Evolutionary conservation across 2,888 invertebrate species (phyloP).

Genomic region (Harpalus rufipes): DNA sequence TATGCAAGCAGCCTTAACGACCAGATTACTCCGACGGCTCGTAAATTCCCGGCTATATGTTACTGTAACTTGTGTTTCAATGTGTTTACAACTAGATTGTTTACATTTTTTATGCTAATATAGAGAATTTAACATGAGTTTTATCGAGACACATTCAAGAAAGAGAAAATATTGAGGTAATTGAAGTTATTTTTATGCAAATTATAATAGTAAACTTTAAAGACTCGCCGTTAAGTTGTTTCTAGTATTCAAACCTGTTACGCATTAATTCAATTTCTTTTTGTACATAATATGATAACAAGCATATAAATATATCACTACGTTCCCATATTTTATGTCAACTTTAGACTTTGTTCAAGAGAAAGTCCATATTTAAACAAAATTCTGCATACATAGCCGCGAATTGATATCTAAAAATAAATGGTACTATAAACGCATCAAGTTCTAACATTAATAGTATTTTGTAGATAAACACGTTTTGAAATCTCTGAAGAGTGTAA

Average conservation of each 20-base stretch:
- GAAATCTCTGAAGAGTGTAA: too few relatives aligned
- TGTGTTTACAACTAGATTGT: conserved; percentile 49
- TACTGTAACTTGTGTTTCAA: conserved; percentile 46
- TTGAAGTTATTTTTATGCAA: not conserved
- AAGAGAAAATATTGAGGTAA: not conserved
- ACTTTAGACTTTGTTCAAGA: too few relatives aligned
- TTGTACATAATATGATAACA: not conserved
- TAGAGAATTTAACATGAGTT: not conserved
- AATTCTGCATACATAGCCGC: too few relatives aligned
- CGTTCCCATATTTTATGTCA: too few relatives aligned
- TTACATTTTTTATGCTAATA: conserved; percentile 18
- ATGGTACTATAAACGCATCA: too few relatives aligned
- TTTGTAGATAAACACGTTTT: too few relatives aligned
- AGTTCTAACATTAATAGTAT: too few relatives aligned
- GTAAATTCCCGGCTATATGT: conserved; percentile 41
- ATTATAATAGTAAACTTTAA: not conserved
- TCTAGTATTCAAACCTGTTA: not conserved
- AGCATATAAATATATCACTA: too few relatives aligned
- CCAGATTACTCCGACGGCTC: conserved; percentile 25
- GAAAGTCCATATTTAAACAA: too few relatives aligned
- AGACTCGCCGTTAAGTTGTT: not conserved
- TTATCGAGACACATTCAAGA: not conserved
- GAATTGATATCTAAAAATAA: too few relatives aligned
- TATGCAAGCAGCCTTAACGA: conserved; percentile 30
- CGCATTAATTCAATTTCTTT: not conserved